Conservation (phyloP, 2,888 invertebrate genomes). For the Lithophane leautieri region DNA sequence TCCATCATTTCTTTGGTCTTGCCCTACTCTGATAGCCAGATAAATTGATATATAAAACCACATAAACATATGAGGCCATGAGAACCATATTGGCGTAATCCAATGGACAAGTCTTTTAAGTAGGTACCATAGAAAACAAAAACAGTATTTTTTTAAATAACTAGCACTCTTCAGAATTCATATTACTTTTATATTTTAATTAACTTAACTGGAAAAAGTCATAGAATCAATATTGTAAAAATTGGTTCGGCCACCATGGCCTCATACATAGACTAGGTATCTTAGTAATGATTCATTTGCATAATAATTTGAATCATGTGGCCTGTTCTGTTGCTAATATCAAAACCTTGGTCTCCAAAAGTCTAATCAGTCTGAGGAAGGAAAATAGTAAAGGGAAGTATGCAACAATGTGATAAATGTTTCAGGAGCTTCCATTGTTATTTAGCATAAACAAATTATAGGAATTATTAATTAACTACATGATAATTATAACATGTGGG, state of each 20-base stretch:
- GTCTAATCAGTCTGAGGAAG: constrained; percentile 35
- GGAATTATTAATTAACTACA: not conserved
- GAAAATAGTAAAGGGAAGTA: constrained; percentile 40
- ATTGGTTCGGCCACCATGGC: too few relatives aligned
- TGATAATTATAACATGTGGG: too few relatives aligned
- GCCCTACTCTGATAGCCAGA: not conserved
- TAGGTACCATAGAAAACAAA: too few relatives aligned
- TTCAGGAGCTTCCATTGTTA: constrained; percentile 21
- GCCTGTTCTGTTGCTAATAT: not conserved
- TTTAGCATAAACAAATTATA: not conserved
- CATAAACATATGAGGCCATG: too few relatives aligned
- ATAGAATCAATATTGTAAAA: too few relatives aligned
- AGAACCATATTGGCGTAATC: too few relatives aligned
- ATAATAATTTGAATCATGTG: not conserved
- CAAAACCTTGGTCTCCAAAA: constrained; percentile 12
- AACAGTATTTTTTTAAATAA: too few relatives aligned
- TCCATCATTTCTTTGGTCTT: not conserved
- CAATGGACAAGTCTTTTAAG: too few relatives aligned
- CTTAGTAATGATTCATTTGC: not conserved
- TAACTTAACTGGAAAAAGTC: too few relatives aligned
- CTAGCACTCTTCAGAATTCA: too few relatives aligned
- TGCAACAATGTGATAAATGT: constrained; percentile 23
- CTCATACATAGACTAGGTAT: too few relatives aligned
- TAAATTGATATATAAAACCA: not conserved
- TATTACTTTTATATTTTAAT: too few relatives aligned